Evolutionary conservation across 2,797 vertebrate genomes (phyloP), one percentile per base, ranked within the genome.

Genomic region (Cryptoblepharus egeriae): DNA sequence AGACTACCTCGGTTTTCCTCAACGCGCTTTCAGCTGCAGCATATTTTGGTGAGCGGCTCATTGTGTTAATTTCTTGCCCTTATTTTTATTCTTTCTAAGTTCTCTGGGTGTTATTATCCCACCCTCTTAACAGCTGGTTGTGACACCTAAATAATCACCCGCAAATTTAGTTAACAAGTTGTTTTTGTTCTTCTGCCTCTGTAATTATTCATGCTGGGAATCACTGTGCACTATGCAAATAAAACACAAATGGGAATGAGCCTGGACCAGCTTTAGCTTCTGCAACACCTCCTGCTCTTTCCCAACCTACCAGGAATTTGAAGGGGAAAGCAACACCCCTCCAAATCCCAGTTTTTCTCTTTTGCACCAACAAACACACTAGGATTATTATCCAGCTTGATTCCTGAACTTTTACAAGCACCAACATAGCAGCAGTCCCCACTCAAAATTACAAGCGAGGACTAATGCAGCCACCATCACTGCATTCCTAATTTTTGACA

Each of bases 71-170:
- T n/a, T 64, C 73, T 24, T 28, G 65, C 32, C 67, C 45, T 39
- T 69, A 32, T 75, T 76, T 85, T 32, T 70, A 55, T 64, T 55
- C 65, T 18, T 16, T 35, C 65, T 35, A 24, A 39, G 49, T 76
- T 77, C 37, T 39, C 60, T 45, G 60, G 35, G 58, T 85, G 61
- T 55, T 77, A 80, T 76, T 70, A 52, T 52, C 4, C 39, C 73
- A 64, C 60, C 52, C 60, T 57, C 75, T 80, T 77, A 78, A 73
- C 76, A 72, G 76, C 68, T 83, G 82, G 61, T 77, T 83, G 61
- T 80, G 78, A 64, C 83, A 65, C 79, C 83, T 67, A 76, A 83
- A 85, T 80, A 76, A 58, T 72, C 79, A 77, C 60, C 67, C 68
- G 71, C 60, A 72, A 80, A 81, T 60, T 72, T 49, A 80, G 68